phyloP scores from a whole-genome alignment of 2,797 vertebrate genomes.

The Sebastes minor region DNA sequence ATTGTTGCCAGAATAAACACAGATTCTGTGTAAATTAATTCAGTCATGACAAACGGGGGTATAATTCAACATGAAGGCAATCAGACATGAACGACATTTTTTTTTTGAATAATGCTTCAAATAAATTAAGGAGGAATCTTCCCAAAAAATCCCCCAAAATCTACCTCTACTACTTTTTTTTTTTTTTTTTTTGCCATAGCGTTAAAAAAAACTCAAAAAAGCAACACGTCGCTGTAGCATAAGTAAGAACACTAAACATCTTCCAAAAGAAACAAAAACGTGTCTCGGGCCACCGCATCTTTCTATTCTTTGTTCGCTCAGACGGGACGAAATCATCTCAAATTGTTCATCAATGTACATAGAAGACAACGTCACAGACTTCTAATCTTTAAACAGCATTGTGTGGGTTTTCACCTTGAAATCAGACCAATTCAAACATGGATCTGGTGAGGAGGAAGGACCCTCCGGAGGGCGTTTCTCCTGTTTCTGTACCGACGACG shows the following conservation, averaged over 20 bases:
- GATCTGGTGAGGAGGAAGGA: neutral
- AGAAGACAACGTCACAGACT: slow-evolving; percentile 41
- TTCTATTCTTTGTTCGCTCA: slow-evolving; percentile 37
- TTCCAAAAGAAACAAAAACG: neutral
- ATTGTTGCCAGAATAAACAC: slow-evolving; percentile 53
- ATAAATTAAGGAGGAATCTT: slow-evolving; percentile 40
- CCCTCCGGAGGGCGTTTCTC: neutral
- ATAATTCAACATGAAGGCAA: slow-evolving; percentile 21
- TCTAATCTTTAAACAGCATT: slow-evolving; percentile 32
- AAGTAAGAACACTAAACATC: slow-evolving; percentile 36
- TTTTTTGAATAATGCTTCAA: slow-evolving; percentile 32
- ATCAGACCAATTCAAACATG: slow-evolving; percentile 25
- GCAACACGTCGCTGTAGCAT: slow-evolving; percentile 27
- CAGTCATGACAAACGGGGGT: slow-evolving; percentile 1
- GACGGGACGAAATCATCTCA: neutral
- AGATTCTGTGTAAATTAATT: slow-evolving; percentile 36
- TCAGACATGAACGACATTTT: slow-evolving; percentile 24
- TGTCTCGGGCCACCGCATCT: neutral
- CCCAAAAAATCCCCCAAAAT: neutral
- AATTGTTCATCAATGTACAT: slow-evolving; percentile 45
- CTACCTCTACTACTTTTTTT: slow-evolving; percentile 13
- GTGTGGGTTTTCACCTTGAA: neutral
- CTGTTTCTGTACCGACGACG: neutral
- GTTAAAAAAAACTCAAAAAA: slow-evolving; percentile 16
- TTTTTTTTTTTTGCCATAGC: neutral